Percentiles rank a stretch among this genome's conserved stretches.
Evolutionary conservation across 2,113 vertebrate species (phyloP).

Genomic region (Barnardius zonarius): DNA sequence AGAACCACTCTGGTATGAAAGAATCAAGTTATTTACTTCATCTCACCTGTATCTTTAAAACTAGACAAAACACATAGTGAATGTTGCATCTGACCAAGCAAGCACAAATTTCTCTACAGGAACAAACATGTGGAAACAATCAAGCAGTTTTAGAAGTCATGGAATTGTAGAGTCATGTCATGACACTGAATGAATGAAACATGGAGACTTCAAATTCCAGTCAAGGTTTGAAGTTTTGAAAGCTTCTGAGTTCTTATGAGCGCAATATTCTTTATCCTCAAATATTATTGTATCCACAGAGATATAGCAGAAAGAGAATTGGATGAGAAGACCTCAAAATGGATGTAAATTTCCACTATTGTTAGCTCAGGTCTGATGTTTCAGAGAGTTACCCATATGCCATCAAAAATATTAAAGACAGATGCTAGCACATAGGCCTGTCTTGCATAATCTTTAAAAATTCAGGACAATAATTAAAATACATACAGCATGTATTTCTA

Average conservation of each 20-base stretch:
- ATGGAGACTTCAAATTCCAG: neutral
- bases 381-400: neutral
- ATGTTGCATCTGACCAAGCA: neutral
- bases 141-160: neutral
- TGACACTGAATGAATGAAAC: neutral
- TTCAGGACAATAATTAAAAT: neutral
- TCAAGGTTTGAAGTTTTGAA: neutral
- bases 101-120: neutral
- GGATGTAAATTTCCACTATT: neutral
- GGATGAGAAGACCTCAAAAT: neutral
- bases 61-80: neutral
- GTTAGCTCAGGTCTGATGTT: neutral
- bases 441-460: neutral
- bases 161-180: neutral
- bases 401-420: neutral
- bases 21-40: neutral
- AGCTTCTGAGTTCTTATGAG: neutral
- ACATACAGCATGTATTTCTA: neutral
- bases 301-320: neutral
- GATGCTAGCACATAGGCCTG: neutral
- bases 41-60: neutral
- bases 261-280: neutral
- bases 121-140: neutral
- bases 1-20: neutral
- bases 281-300: neutral